Evolutionary conservation across 1,140 invertebrate genomes (phyloP), one percentile per base, ranked within the genome.

Genomic region (Teleopsis dalmanni): DNA sequence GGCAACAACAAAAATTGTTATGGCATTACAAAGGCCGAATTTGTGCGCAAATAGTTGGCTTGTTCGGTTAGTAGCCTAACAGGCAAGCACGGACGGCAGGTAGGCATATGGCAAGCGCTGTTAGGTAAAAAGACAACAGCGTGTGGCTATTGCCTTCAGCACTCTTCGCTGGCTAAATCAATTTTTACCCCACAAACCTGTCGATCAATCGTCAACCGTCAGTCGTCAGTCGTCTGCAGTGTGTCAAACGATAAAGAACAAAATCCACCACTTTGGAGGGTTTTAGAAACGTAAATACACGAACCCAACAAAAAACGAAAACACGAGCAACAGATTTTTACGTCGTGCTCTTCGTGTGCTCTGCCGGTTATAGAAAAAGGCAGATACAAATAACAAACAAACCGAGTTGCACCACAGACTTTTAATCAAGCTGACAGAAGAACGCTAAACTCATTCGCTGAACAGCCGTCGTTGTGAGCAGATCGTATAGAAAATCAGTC

Each of bases 171-270:
- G n/a, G n/a, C n/a, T n/a, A n/a, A n/a, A n/a, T n/a, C n/a, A n/a
- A n/a, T n/a, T 36, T 64, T 67, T 67, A 66, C 59, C 61, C 52
- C 26, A 57, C 61, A 50, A 67, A 67, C 64, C 64, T 67, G 64
- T 67, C 64, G 64, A 67, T 67, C 64, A 67, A 62, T 60, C 62
- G 53, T 62, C 63, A 65, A 51, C 62, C 62, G 58, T 65, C 62
- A 57, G 62, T n/a, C 62, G 53, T 67, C 64, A 67, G 54, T 67
- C 64, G 59, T 67, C 59, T 58, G 59, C 59, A 57, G 53, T 59
- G 54, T 60, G 59, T 59, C 63, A 44, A 52, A 48, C 64, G 52
- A 62, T 64, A 66, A 62, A 60, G 63, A 61, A 60, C 52, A 43
- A 25, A 16, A 23, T 23, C 37, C 4, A 40, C n/a, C 13, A 19